A percentile compares a stretch with the other conserved stretches of the same genome.
phyloP scores from a whole-genome alignment of 2,113 vertebrate genomes.

The Butorides virescens region DNA sequence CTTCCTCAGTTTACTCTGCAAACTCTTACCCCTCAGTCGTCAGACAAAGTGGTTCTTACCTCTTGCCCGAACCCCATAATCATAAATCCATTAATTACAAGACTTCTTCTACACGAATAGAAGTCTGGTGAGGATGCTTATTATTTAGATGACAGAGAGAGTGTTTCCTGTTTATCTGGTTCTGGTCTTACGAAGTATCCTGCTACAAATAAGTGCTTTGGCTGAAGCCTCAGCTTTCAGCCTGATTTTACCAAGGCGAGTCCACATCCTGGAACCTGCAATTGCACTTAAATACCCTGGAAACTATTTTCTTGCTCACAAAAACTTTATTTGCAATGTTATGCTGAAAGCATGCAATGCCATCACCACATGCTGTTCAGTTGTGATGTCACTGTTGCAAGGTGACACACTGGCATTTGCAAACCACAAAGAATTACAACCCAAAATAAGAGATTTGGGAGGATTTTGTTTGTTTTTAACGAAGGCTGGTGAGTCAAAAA shows the following conservation, averaged over 20 bases:
- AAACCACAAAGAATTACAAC: neutral
- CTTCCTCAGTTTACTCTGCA: neutral
- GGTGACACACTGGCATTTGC: neutral
- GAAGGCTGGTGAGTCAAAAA: neutral
- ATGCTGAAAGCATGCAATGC: neutral
- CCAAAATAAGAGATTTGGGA: neutral
- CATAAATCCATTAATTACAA: neutral
- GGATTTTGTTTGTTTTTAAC: neutral
- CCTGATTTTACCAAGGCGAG: neutral
- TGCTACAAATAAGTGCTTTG: neutral
- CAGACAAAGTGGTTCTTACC: neutral
- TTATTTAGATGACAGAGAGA: slow-evolving; percentile 43
- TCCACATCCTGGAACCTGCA: neutral
- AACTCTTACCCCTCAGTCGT: neutral
- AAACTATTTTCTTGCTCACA: neutral
- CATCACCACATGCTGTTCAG: neutral
- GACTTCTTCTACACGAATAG: neutral
- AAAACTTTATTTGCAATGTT: neutral
- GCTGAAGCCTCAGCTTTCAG: neutral
- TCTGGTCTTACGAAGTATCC: neutral
- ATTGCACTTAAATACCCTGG: neutral
- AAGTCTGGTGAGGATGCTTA: slow-evolving; percentile 9
- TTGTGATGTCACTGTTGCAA: neutral
- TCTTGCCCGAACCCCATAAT: neutral
- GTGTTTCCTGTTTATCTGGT: slow-evolving; percentile 54